phyloP scores from a whole-genome alignment of 2,113 vertebrate species.

The Xenopus laevis region DNA sequence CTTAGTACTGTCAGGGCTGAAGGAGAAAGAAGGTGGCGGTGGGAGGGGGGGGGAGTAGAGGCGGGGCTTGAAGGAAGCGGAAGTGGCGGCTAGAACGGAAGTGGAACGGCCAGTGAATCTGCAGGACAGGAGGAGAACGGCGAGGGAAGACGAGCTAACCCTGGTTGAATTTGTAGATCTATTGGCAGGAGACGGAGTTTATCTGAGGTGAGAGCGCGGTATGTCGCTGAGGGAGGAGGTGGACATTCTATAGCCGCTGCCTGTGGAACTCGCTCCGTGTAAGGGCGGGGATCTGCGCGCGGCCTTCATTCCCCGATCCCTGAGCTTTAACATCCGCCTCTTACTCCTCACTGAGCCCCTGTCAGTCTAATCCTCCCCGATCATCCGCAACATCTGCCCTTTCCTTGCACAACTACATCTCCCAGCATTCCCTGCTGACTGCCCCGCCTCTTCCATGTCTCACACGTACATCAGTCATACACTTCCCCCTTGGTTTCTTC shows the following conservation, averaged over 20 bases:
- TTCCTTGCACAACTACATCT: too few relatives aligned
- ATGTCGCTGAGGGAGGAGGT: background rate
- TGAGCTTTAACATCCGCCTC: background rate
- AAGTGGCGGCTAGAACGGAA: conserved; percentile 42
- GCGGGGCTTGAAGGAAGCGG: conserved; percentile 32
- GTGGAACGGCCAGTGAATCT: conserved; percentile 40
- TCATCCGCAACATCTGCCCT: too few relatives aligned
- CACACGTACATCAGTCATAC: too few relatives aligned
- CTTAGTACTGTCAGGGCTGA: background rate
- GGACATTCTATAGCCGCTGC: background rate
- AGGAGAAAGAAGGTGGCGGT: background rate
- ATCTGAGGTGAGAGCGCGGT: background rate
- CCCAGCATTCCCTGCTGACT: too few relatives aligned
- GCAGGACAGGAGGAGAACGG: conserved; percentile 22
- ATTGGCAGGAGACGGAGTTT: too few relatives aligned
- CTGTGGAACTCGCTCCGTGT: background rate
- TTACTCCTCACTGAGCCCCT: too few relatives aligned
- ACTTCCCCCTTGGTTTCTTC: too few relatives aligned
- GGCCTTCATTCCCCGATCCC: background rate
- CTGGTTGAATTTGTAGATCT: background rate
- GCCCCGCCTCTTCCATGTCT: too few relatives aligned
- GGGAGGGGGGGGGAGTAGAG: background rate
- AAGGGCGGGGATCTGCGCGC: conserved; percentile 17
- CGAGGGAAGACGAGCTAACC: conserved; percentile 24
- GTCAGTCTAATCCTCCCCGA: too few relatives aligned